Percentiles rank a stretch among this genome's conserved stretches.
phyloP scores from a whole-genome alignment of 2,113 vertebrate species.

The Ciconia boyciana region DNA sequence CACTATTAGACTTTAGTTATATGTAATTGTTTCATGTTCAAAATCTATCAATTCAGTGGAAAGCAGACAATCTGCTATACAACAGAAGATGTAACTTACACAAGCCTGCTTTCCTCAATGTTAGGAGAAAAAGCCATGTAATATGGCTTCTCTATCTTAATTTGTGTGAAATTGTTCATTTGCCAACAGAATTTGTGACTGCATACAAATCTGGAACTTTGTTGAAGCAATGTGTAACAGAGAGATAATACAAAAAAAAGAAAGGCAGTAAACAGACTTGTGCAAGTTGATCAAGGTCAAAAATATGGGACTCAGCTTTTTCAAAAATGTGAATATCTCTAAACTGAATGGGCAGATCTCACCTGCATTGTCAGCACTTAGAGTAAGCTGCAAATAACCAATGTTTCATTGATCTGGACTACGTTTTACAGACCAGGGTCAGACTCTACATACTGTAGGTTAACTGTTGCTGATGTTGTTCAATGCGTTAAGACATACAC shows the following conservation, averaged over 20 bases:
- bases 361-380: background rate
- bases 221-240: background rate
- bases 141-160: background rate
- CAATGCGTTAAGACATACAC: background rate
- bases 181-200: background rate
- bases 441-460: background rate
- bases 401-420: constrained; percentile 22
- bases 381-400: background rate
- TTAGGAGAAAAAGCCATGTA: background rate
- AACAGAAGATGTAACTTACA: background rate
- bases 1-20: background rate
- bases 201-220: background rate
- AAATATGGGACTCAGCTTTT: background rate
- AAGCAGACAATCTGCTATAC: background rate
- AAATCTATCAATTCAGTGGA: background rate
- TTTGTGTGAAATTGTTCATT: constrained; percentile 39
- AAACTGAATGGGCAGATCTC: background rate
- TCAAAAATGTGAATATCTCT: background rate
- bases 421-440: constrained; percentile 17
- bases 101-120: background rate
- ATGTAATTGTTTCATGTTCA: background rate
- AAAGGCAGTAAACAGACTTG: background rate
- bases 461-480: constrained; percentile 11
- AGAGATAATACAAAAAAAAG: background rate
- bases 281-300: background rate